Conservation (phyloP, 2,797 vertebrate genomes). For the Crypturellus tataupa region DNA sequence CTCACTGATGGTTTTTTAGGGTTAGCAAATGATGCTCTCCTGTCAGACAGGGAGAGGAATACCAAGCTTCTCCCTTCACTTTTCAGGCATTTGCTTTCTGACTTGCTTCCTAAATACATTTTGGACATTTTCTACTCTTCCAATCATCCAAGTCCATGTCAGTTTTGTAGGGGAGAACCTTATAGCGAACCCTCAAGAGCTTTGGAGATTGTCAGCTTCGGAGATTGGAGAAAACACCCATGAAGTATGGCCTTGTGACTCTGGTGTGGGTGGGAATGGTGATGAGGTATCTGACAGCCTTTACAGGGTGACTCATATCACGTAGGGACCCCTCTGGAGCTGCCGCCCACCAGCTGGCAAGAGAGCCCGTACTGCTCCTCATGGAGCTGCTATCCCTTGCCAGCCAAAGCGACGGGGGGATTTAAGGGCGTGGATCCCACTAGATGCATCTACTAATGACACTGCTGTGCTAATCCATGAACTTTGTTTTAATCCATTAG, state of each 20-base stretch:
- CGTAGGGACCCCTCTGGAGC: neutral
- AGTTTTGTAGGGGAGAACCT: neutral
- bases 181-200: neutral
- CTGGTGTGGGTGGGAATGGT: neutral
- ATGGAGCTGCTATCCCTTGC: neutral
- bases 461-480: neutral
- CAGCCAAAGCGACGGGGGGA: accelerated
- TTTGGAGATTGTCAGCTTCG: neutral
- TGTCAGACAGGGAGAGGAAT: neutral
- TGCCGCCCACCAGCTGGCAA: neutral
- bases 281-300: neutral
- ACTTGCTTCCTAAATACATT: neutral
- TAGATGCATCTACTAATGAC: neutral
- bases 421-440: neutral
- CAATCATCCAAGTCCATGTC: neutral
- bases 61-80: neutral
- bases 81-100: neutral
- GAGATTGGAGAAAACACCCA: neutral
- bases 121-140: neutral
- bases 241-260: neutral
- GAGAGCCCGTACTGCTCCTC: neutral
- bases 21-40: neutral
- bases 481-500: neutral
- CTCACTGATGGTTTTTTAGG: neutral
- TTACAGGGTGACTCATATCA: neutral